Evolutionary conservation across 2,113 vertebrate species (phyloP).

Genomic region (Notarius quadriscutis): DNA sequence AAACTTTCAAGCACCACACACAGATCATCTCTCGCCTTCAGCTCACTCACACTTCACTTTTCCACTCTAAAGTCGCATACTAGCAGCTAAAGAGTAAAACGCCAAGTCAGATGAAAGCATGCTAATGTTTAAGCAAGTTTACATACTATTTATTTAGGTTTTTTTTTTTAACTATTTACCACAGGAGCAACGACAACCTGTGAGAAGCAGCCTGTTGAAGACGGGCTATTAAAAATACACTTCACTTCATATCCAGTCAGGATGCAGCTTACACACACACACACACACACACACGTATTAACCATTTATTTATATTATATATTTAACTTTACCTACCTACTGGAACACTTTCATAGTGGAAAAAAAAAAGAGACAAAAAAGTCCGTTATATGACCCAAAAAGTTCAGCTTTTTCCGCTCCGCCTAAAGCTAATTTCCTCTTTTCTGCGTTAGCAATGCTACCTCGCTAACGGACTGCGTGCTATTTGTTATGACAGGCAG

Average conservation of each 20-base stretch:
- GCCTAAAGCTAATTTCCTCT: background rate
- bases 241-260: background rate
- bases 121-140: background rate
- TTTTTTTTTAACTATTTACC: background rate
- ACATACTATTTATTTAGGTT: background rate
- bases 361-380: background rate
- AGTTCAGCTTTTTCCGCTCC: background rate
- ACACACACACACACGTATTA: too few relatives aligned
- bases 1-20: too few relatives aligned
- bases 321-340: slow-evolving; percentile 4
- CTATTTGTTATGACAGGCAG: slow-evolving; percentile 14
- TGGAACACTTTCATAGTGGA: background rate
- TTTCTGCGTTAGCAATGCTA: background rate
- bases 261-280: too few relatives aligned
- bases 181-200: background rate
- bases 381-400: background rate
- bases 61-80: background rate
- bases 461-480: background rate
- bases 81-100: background rate
- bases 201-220: too few relatives aligned
- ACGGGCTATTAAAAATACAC: background rate
- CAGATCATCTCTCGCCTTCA: background rate
- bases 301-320: too few relatives aligned
- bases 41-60: background rate
- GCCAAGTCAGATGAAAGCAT: background rate